Conservation (phyloP, 2,113 vertebrate species). For the Bubo scandiacus region DNA sequence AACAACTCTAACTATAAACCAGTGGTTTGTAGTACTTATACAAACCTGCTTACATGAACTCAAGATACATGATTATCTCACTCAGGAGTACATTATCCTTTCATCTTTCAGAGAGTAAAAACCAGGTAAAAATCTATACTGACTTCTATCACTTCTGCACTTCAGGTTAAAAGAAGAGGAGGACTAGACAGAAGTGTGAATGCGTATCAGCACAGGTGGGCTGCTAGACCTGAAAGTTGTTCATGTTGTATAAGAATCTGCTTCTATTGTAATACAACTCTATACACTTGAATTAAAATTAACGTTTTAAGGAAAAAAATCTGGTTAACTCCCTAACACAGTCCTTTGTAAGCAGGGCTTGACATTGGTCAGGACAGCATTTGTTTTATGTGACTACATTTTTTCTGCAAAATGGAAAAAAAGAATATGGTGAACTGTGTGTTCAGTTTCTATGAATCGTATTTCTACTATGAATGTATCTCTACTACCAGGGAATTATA, state of each 20-base stretch:
- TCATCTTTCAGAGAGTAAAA: background rate
- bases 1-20: background rate
- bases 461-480: background rate
- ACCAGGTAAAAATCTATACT: background rate
- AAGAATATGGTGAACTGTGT: background rate
- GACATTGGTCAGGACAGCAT: background rate
- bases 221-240: background rate
- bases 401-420: background rate
- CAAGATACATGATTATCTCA: background rate
- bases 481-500: background rate
- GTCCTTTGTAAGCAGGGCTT: background rate
- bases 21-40: background rate
- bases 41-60: background rate
- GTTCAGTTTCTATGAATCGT: background rate
- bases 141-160: background rate
- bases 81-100: background rate
- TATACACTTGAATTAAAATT: background rate
- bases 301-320: background rate
- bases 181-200: background rate
- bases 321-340: background rate
- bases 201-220: background rate
- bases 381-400: background rate
- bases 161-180: background rate
- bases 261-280: background rate
- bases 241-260: background rate